phyloP scores from a whole-genome alignment of 2,113 vertebrate genomes.

The Eidolon helvum region DNA sequence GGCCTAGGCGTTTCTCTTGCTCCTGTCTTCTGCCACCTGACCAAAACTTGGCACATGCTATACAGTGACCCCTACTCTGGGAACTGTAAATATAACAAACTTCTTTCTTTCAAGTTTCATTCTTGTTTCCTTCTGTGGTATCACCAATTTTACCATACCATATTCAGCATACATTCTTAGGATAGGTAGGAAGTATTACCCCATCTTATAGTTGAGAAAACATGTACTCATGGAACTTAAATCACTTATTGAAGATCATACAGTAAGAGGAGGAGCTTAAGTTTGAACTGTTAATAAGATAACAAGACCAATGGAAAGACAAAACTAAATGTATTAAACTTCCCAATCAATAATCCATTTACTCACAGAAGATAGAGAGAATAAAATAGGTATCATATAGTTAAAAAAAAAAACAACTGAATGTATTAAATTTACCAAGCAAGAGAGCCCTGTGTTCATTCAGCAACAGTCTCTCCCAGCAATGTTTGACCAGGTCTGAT shows the following conservation, averaged over 20 bases:
- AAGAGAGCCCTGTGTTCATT: background rate
- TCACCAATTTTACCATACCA: background rate
- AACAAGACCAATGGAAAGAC: background rate
- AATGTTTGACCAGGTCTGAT: background rate
- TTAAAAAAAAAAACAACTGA: background rate
- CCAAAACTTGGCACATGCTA: background rate
- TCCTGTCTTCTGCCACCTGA: background rate
- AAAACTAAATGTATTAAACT: background rate
- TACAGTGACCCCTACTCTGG: background rate
- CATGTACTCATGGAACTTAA: background rate
- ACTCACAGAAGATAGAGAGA: too few relatives aligned
- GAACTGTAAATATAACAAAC: background rate
- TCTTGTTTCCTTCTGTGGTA: background rate
- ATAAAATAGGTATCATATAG: too few relatives aligned
- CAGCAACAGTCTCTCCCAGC: background rate
- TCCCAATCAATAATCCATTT: background rate
- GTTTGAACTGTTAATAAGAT: background rate
- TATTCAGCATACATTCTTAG: background rate
- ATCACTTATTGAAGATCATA: background rate
- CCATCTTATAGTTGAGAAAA: background rate
- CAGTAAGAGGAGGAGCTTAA: background rate
- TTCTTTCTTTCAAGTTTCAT: background rate
- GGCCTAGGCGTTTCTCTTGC: too few relatives aligned
- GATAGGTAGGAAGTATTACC: background rate
- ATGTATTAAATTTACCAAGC: background rate